These are phyloP conservation scores for Palythoa grandiflora DNA, from an alignment of 92 coral and sea anemone genomes.

Conservation along the genomic window DNA sequence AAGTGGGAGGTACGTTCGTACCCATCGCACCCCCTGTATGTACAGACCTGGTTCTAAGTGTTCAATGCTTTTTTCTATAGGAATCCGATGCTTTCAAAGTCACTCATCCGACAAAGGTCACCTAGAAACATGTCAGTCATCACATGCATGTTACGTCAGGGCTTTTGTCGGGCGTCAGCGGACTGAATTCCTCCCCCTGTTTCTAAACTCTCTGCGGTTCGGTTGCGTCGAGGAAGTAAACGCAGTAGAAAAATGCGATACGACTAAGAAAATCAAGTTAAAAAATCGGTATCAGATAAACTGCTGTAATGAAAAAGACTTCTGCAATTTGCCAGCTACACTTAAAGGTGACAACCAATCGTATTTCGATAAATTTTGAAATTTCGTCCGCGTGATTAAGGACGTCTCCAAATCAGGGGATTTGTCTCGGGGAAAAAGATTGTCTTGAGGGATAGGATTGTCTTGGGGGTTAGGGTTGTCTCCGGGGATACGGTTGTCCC, in stretches of 20 bases:
- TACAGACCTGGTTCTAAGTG: background rate
- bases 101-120: background rate
- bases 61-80: background rate
- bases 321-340: slow-evolving; percentile 65
- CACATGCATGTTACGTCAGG: slow-evolving; percentile 37
- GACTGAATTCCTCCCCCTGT: background rate
- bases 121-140: slow-evolving; percentile 28
- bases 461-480: too few species aligned
- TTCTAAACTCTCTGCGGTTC: slow-evolving; percentile 32
- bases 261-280: background rate
- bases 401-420: too few species aligned
- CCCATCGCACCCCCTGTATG: too few species aligned
- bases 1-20: too few species aligned
- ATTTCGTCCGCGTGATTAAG: background rate
- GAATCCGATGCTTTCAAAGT: slow-evolving; percentile 44
- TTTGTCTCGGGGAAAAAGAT: too few species aligned
- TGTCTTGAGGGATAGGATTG: too few species aligned
- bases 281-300: background rate
- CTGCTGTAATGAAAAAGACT: slow-evolving; percentile 56
- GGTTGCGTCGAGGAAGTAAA: slow-evolving; percentile 58
- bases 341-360: slow-evolving; percentile 44
- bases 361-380: too few species aligned
- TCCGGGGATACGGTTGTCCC: too few species aligned
- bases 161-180: slow-evolving; percentile 6
- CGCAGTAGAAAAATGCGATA: background rate